phyloP scores from a whole-genome alignment of 2,797 vertebrate genomes.

The Sebastes trivittatus region DNA sequence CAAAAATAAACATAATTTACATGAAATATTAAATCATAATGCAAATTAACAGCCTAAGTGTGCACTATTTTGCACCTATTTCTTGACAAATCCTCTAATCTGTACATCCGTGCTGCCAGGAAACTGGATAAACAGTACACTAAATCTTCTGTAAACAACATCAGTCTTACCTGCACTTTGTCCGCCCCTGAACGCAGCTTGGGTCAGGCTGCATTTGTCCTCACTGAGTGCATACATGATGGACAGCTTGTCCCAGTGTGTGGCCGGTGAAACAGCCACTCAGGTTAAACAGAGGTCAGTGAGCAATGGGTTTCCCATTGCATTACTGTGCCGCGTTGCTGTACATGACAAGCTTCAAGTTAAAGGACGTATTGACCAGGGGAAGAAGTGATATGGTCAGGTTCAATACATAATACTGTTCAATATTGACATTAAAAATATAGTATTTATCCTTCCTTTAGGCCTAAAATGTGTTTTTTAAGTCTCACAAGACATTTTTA shows the following conservation, averaged over 20 bases:
- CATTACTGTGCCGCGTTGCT: conserved; percentile 34
- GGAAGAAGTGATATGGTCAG: background rate
- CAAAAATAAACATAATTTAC: conserved; percentile 13
- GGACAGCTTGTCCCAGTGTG: conserved; percentile 66
- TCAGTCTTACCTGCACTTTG: conserved; percentile 42
- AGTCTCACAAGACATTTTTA: rapidly evolving
- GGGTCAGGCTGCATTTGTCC: conserved; percentile 54
- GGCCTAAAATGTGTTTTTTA: background rate
- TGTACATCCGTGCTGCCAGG: background rate
- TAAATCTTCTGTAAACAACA: conserved; percentile 51
- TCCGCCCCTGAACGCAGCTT: conserved; percentile 24
- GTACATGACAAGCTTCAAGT: conserved; percentile 18
- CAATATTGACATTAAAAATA: background rate
- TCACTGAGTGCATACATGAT: conserved; percentile 55
- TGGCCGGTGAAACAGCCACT: conserved; percentile 50
- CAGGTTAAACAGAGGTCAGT: conserved; percentile 71
- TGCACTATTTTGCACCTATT: background rate
- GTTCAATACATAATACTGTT: background rate
- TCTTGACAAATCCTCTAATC: conserved; percentile 31
- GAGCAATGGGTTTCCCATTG: conserved; percentile 47
- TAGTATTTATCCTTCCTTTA: too few relatives aligned
- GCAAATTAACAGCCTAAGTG: conserved; percentile 11
- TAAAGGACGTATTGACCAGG: background rate
- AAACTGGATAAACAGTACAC: conserved; percentile 24
- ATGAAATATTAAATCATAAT: conserved; percentile 25